Conservation (phyloP, 2,113 vertebrate genomes). For the Heliornis fulica region DNA sequence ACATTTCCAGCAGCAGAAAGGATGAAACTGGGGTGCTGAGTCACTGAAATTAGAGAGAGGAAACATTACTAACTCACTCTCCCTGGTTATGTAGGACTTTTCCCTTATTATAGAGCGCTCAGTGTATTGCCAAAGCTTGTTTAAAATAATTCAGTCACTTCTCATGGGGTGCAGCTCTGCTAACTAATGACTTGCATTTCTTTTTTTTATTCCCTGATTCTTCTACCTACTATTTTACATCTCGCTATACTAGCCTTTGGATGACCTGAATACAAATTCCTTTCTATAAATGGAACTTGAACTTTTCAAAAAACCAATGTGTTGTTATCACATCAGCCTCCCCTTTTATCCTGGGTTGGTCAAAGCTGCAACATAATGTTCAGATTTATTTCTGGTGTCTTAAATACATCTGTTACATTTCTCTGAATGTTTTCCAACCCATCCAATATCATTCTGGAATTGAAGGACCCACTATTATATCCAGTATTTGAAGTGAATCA, state of each 20-base stretch:
- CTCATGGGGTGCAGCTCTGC: background rate
- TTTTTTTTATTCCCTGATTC: background rate
- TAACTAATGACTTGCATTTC: background rate
- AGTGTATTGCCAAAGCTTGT: background rate
- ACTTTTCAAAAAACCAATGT: background rate
- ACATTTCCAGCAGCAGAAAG: background rate
- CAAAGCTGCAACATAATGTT: background rate
- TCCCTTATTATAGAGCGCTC: background rate
- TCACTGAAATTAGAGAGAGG: background rate
- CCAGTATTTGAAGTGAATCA: background rate
- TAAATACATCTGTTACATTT: constrained; percentile 4
- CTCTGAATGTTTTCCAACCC: constrained; percentile 13
- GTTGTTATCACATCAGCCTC: background rate
- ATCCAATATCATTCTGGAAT: background rate
- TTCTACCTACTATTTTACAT: background rate
- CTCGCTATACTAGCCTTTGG: background rate
- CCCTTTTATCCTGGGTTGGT: background rate
- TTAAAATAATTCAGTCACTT: background rate
- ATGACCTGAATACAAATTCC: constrained; percentile 9
- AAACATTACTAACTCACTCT: background rate
- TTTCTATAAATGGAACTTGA: background rate
- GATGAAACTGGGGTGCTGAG: background rate
- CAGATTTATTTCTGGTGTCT: constrained; percentile 2
- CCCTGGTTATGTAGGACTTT: background rate
- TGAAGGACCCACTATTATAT: background rate